Conservation (phyloP, 2,888 invertebrate genomes). For the Belgica antarctica region DNA sequence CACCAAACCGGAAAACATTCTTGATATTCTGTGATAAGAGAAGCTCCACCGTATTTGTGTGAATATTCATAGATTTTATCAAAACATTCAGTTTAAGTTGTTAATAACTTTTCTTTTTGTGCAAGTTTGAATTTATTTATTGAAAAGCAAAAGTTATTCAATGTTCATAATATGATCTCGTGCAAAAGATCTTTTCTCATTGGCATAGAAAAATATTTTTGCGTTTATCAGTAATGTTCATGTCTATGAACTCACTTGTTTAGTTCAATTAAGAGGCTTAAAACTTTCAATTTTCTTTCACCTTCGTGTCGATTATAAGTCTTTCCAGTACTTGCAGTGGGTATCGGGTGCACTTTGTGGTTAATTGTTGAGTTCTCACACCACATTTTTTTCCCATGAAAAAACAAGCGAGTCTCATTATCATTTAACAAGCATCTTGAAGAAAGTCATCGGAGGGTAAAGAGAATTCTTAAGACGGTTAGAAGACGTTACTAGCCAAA, state of each 20-base stretch:
- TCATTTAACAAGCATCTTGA: constrained; percentile 24
- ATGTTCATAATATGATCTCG: too few relatives aligned
- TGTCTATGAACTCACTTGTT: background rate
- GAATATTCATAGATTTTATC: too few relatives aligned
- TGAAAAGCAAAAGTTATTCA: too few relatives aligned
- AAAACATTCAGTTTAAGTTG: background rate
- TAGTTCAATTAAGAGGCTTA: background rate
- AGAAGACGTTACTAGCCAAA: constrained; percentile 45
- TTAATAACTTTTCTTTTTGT: background rate
- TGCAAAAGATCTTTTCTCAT: background rate
- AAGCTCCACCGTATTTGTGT: too few relatives aligned
- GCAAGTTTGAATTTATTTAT: too few relatives aligned
- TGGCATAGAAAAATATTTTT: constrained; percentile 15
- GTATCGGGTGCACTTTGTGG: constrained; percentile 33
- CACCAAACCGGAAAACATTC: too few relatives aligned
- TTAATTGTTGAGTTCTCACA: constrained; percentile 33
- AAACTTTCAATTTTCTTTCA: constrained; percentile 24
- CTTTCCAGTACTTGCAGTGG: background rate
- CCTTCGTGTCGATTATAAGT: constrained; percentile 18
- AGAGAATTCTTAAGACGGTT: constrained; percentile 36
- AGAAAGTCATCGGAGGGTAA: constrained; percentile 41
- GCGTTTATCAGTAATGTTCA: constrained; percentile 10
- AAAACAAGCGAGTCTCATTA: background rate
- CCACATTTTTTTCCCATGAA: constrained; percentile 29
- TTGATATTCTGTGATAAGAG: too few relatives aligned